Evolutionary conservation across 2,888 invertebrate genomes (phyloP), one percentile per base, ranked within the genome.

Genomic region (Cinara cedri): DNA sequence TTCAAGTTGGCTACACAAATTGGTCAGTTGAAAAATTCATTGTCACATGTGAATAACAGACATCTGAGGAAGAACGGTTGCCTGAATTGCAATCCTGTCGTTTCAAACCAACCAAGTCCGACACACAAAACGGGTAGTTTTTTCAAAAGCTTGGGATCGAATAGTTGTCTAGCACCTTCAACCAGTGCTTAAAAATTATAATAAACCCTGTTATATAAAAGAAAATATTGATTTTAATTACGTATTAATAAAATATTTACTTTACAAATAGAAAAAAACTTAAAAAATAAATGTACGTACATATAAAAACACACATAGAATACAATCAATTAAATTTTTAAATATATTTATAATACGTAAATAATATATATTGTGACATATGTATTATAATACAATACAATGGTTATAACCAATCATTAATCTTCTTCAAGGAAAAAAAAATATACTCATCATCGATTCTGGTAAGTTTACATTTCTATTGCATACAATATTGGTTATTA

Each of bases 1-100:
- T 95, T 95, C 84, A 95, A 95, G 85, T 87, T 96, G 82, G 95
- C 95, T 0, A 93, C 94, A 34, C 95, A 95, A 86, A 95, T 96
- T 83, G 95, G 96, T 86, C 94, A 94, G 86, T 94, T 95, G 94
- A 94, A 94, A 87, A 95, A 95, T 86, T 94, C 95, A 24, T 93
- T 95, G 85, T 95, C 96, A 95, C 94, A 95, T 87, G 91, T 94
- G 88, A 93, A 95, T 87, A 96, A 96, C 86, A 89, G 95, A 9
- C 95, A 95, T 86, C 16, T 80, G n/a, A 72, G 34, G 13, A 71
- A 71, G 62, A 72, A 72, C n/a, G 54, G 63, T 13, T 71, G 80
- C 21, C 63, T 42, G n/a, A 26, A 54, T 54, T 80, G 71, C n/a
- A 80, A 63, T 55, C 65, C 63, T 8, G 21, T 55, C 4, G 9